Base-by-base conservation (phyloP, 2,888 invertebrate genomes). In the Aproaerema taeniolella region DNA sequence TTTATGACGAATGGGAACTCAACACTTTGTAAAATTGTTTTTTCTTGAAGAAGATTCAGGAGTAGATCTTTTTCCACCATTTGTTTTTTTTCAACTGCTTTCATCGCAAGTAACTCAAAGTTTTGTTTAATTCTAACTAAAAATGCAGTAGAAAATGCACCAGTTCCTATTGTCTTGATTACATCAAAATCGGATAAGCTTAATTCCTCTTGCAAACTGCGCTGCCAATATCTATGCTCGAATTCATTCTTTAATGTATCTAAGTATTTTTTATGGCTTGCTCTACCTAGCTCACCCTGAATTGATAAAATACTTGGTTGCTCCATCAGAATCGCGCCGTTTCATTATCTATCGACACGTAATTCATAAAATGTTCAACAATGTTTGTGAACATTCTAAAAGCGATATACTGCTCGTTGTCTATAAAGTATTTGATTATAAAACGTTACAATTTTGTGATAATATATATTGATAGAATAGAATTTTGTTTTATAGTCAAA, bases 131-230 rank as follows among this genome's bases (percentile, higher is more conserved):
- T 90, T 55, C 88, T 89, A 16, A 88, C 89, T 9, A 93, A 72
- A 59, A 93, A 90, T 6, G 97, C 97, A 31, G 91, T 89, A 3
- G 97, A 96, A 70, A 95, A 98, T 0, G 95, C 92, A 1, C 97
- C 97, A 0, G 90, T 88, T 0, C 96, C 97, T 38, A 97, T 69
- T 0, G 93, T 93, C 58, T 90, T 90, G 20, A 93, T 79, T 37
- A 90, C 72, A 45, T 93, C 91, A 63, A 92, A 96, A 56, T 95
- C 93, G 9, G 89, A 75, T 2, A 49, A 71, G n/a, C 52, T n/a
- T n/a, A n/a, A n/a, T n/a, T n/a, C n/a, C n/a, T n/a, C n/a, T n/a
- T n/a, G n/a, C n/a, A n/a, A n/a, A n/a, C n/a, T 41, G 7, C 55
- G 49, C 32, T 56, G 52, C 6, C 42, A 33, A 38, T 63, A 60